Evolutionary conservation across 2,113 vertebrate genomes (phyloP).

Genomic region (chimpanzee (Pan troglodytes)): NHGRI_mPanTro3-v2.1_pri NC_072413.2:91200001-91200500

Average conservation of each 20-base stretch:
- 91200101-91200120: neutral
- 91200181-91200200: neutral
- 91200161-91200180: neutral
- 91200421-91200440: conserved; percentile 5
- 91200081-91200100: neutral
- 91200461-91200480: neutral
- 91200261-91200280: no score
- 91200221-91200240: neutral
- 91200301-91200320: no score
- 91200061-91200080: neutral
- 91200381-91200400: neutral
- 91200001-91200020: neutral
- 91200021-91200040: neutral
- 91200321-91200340: no score
- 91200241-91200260: no score
- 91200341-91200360: accelerated
- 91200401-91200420: neutral
- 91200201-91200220: neutral
- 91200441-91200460: neutral
- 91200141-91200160: neutral
- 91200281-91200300: no score
- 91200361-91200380: no score
- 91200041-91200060: neutral
- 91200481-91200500: neutral
- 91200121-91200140: neutral